Conservation (phyloP, 64 coral and sea anemone genomes). For the Actinia equina region DNA sequence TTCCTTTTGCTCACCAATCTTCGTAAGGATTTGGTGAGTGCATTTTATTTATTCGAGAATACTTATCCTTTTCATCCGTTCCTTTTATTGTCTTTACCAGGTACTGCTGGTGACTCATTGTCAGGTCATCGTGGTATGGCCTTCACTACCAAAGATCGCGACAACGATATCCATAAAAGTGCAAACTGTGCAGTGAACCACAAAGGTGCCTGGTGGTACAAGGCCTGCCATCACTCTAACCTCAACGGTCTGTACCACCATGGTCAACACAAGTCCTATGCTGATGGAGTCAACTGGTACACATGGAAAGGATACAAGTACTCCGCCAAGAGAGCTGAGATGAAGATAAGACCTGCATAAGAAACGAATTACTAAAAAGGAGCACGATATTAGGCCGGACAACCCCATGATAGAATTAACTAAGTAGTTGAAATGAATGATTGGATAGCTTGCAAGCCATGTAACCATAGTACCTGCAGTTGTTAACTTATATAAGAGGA, state of each 20-base stretch:
- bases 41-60: too few relatives aligned
- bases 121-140: background rate
- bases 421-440: too few relatives aligned
- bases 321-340: background rate
- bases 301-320: background rate
- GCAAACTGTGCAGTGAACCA: background rate
- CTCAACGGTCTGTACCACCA: slow-evolving; percentile 15
- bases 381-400: too few relatives aligned
- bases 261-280: background rate
- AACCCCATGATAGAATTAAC: too few relatives aligned
- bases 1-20: background rate
- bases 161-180: background rate
- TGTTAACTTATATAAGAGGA: too few relatives aligned
- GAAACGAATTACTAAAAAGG: too few relatives aligned
- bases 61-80: too few relatives aligned
- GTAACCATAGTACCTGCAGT: too few relatives aligned
- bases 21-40: too few relatives aligned
- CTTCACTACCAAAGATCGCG: background rate
- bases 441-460: too few relatives aligned
- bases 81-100: background rate
- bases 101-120: background rate
- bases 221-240: background rate
- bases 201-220: slow-evolving; percentile 3
- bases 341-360: slow-evolving; percentile 9
- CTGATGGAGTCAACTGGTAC: background rate